These are phyloP conservation scores for Tethea ocularis DNA, from an alignment of 2,888 invertebrate genomes.

Conservation along the genomic window DNA sequence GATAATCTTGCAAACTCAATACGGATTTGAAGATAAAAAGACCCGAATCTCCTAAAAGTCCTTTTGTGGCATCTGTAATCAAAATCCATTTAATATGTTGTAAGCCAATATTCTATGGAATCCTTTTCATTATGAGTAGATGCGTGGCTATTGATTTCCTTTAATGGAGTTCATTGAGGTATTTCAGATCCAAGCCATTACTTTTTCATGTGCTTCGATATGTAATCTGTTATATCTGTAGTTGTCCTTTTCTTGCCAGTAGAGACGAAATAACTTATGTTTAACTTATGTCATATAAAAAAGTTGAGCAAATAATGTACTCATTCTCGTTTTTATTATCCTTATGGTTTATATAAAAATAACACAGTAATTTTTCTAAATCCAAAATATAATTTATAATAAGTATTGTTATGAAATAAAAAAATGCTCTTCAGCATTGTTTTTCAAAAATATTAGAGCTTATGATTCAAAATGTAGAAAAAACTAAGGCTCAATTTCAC, in stretches of 20 bases:
- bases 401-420: too few relatives aligned
- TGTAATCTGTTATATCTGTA: too few relatives aligned
- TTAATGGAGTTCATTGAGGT: slow-evolving; percentile 1
- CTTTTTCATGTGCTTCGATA: slow-evolving; percentile 7
- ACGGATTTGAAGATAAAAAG: not conserved
- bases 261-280: too few relatives aligned
- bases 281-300: too few relatives aligned
- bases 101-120: not conserved
- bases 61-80: not conserved
- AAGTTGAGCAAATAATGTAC: too few relatives aligned
- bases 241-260: not conserved
- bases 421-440: too few relatives aligned
- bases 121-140: not conserved
- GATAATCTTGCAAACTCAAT: not conserved
- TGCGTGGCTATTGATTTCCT: slow-evolving; percentile 13
- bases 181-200: slow-evolving; percentile 4
- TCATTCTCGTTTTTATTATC: too few relatives aligned
- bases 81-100: not conserved
- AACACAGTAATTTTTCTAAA: too few relatives aligned
- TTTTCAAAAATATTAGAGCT: too few relatives aligned
- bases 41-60: not conserved
- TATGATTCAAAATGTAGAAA: too few relatives aligned
- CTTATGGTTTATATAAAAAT: too few relatives aligned
- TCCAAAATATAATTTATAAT: not conserved
- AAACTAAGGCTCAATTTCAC: too few relatives aligned